Evolutionary conservation across 1,140 invertebrate species (phyloP).

Genomic region (Ditylenchus dipsaci): DNA sequence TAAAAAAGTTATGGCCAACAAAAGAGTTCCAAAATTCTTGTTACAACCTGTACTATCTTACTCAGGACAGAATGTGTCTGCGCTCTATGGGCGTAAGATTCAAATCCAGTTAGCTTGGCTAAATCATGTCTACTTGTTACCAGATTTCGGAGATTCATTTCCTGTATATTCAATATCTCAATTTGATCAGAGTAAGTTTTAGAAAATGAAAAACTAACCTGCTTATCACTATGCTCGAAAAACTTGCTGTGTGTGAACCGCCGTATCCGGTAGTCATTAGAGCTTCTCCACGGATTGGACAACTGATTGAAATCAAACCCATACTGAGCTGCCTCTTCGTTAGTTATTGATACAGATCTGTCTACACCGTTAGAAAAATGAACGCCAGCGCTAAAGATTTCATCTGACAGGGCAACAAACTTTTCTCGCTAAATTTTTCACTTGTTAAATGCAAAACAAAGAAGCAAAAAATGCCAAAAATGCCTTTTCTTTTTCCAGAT

Average conservation of each 20-base stretch:
- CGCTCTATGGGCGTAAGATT: constrained; percentile 51
- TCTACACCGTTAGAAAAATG: constrained; percentile 25
- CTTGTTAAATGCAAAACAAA: constrained; percentile 29
- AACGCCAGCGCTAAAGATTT: constrained; percentile 39
- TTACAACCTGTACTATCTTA: no score
- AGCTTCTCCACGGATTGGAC: constrained; percentile 3
- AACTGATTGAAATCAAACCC: constrained; percentile 1
- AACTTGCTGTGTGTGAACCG: constrained; percentile 23
- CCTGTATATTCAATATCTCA: no score
- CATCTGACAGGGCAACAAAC: constrained; percentile 38
- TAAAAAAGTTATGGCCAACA: no score
- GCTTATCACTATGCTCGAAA: constrained; percentile 27
- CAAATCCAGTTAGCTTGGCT: constrained; percentile 51
- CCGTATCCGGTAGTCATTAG: constrained; percentile 5
- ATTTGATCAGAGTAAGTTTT: no score
- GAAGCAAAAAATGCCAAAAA: constrained; percentile 8
- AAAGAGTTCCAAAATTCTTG: no score
- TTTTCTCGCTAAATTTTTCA: no score
- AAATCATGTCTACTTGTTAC: constrained; percentile 40
- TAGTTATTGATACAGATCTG: background rate
- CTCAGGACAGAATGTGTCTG: constrained; percentile 48
- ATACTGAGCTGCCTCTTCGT: constrained; percentile 3
- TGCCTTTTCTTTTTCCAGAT: constrained; percentile 33
- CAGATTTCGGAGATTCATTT: constrained; percentile 32
- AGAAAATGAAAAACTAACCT: no score